Percentiles rank a stretch among this genome's conserved stretches.
Conservation (phyloP, 2,113 vertebrate species). For the Pelecanoides urinatrix region DNA sequence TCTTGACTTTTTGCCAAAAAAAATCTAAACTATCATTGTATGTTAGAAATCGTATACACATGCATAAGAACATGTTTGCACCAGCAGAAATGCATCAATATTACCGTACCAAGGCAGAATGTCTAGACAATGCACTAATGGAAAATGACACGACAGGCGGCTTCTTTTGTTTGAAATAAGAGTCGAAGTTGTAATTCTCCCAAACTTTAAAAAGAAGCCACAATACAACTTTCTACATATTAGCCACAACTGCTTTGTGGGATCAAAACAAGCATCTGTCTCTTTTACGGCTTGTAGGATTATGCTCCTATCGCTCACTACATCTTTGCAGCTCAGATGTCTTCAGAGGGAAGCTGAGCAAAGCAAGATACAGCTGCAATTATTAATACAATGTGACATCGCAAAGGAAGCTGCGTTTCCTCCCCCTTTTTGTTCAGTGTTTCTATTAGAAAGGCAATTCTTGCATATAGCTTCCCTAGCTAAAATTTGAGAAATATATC, state of each 20-base stretch:
- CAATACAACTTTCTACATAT: neutral
- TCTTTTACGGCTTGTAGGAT: neutral
- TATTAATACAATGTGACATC: neutral
- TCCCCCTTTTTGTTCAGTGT: neutral
- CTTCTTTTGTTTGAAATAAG: neutral
- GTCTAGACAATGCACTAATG: neutral
- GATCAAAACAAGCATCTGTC: neutral
- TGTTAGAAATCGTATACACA: neutral
- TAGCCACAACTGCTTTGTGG: neutral
- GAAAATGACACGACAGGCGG: neutral
- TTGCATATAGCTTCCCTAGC: neutral
- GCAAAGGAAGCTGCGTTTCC: neutral
- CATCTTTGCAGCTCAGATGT: neutral
- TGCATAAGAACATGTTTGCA: neutral
- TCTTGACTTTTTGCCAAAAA: neutral
- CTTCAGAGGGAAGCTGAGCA: neutral
- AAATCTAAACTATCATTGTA: neutral
- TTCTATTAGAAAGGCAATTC: neutral
- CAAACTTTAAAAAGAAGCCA: neutral
- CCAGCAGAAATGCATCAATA: neutral
- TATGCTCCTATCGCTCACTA: fast-evolving
- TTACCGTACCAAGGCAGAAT: neutral
- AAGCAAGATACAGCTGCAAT: neutral
- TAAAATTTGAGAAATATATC: neutral
- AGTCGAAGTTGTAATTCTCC: neutral